These are phyloP conservation scores for Drosophila sordidapex DNA, from an alignment of 2,888 invertebrate genomes.

Conservation along the genomic window DNA sequence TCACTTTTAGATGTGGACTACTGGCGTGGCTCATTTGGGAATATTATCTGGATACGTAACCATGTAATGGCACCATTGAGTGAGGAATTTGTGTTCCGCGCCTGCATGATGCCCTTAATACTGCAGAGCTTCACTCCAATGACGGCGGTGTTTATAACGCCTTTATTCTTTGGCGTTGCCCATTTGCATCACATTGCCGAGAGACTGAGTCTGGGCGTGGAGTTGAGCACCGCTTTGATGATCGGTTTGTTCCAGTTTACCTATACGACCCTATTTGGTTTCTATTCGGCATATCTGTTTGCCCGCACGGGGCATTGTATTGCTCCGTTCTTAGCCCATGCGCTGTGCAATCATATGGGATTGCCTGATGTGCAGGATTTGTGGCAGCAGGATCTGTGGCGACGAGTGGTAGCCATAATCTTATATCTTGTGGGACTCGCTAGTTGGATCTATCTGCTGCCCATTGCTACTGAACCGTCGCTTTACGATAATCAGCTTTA, in stretches of 20 bases:
- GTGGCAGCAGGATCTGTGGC: constrained; percentile 86
- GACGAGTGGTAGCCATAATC: constrained; percentile 88
- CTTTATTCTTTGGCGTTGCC: constrained; percentile 96
- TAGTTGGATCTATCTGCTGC: constrained; percentile 91
- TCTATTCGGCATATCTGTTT: constrained; percentile 97
- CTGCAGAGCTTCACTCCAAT: constrained; percentile 92
- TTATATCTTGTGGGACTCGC: constrained; percentile 91
- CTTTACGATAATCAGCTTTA: constrained; percentile 88
- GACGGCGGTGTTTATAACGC: constrained; percentile 92
- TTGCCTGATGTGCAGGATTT: constrained; percentile 94
- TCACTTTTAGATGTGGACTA: constrained; percentile 88
- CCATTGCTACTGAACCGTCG: constrained; percentile 90
- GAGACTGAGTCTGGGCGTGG: constrained; percentile 89
- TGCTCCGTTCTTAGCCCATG: constrained; percentile 95
- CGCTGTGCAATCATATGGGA: constrained; percentile 99
- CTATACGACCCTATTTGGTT: constrained; percentile 97
- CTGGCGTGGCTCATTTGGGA: constrained; percentile 90
- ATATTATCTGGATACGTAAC: constrained; percentile 94
- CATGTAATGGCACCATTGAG: constrained; percentile 96
- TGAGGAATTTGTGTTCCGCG: constrained; percentile 97
- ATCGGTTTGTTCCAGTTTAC: constrained; percentile 94
- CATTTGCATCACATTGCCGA: constrained; percentile 97
- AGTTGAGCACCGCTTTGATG: constrained; percentile 89
- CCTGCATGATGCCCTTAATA: constrained; percentile 96
- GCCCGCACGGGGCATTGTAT: constrained; percentile 95